Base-by-base conservation (phyloP, 2,888 invertebrate genomes). In the Thereva unica region DNA sequence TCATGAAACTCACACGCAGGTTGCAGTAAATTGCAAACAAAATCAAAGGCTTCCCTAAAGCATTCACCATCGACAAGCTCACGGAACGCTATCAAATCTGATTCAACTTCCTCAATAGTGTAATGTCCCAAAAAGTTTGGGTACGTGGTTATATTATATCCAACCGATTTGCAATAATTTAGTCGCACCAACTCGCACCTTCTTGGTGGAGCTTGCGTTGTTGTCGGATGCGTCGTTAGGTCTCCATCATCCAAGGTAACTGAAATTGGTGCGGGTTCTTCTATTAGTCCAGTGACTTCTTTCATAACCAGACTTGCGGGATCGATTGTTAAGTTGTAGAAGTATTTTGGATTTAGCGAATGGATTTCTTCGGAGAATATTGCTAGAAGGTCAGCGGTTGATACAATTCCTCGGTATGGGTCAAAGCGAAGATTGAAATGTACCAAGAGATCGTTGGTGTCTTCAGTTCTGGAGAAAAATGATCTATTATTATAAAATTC, bases 1-100 rank as follows among this genome's bases (percentile, higher is more conserved):
- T 89, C 83, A 67, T 89, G 82, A 67, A 89, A 80, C 37, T 85
- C 83, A 76, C 95, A 95, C 0, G 88, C 86, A 0, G 95, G 94
- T 77, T 95, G 95, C 53, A 95, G 82, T 69, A 93, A 84, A 75
- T 91, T 90, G 75, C 95, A 95, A 5, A 95, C 87, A 76, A 95
- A 94, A 75, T 95, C 93, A 81, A 92, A 92, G 1, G 95, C 93
- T 72, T 92, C 85, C 70, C 89, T 85, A 74, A 92, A 94, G 78
- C 95, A 95, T 80, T 95, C 94, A 0, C 92, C 92, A 77, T 95
- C 95, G 5, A 95, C 89, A n/a, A 95, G 82, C 77, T 91, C 93
- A 68, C 92, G 87, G 76, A 91, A 93, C 0, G 90, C 85, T 54
- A 93, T 92, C 23, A 94, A 85, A 77, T 94, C 90, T 47, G 87